Percentiles rank a stretch among this genome's conserved stretches.
These are phyloP conservation scores for Cyclina sinensis DNA, from an alignment of 1,140 invertebrate genomes.

Conservation along the genomic window DNA sequence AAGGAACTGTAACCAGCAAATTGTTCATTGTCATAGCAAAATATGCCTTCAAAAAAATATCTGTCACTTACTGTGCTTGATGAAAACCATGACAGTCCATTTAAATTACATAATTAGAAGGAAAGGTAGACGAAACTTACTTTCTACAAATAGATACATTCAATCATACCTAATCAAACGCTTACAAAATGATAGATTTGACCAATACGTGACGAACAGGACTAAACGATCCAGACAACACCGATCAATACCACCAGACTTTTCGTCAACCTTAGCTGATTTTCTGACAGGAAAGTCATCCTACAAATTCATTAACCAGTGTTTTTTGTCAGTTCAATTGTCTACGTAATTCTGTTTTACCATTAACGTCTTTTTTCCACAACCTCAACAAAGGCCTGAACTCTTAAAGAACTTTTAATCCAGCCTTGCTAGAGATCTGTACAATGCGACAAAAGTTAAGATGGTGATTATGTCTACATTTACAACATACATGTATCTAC, in stretches of 20 bases:
- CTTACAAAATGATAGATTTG: background rate
- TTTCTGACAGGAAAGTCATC: constrained; percentile 18
- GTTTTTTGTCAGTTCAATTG: background rate
- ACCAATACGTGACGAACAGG: background rate
- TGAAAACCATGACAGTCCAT: no score
- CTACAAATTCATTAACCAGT: constrained; percentile 3
- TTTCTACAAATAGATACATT: no score
- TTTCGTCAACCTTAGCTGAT: background rate
- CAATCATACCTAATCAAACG: background rate
- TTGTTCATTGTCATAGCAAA: no score
- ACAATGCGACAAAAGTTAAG: constrained; percentile 10
- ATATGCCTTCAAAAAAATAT: no score
- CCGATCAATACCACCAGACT: constrained; percentile 6
- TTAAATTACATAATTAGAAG: no score
- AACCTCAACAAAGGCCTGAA: constrained; percentile 2
- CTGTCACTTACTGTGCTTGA: no score
- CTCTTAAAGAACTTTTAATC: constrained; percentile 17
- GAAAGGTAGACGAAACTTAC: no score
- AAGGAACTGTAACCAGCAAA: no score
- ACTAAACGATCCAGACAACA: background rate
- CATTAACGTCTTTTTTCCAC: background rate
- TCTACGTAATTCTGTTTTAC: background rate
- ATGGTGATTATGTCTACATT: background rate
- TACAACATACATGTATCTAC: constrained; percentile 18
- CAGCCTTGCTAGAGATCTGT: background rate